These are phyloP conservation scores for Orthosia gracilis DNA, from an alignment of 2,888 invertebrate species.

Conservation along the genomic window DNA sequence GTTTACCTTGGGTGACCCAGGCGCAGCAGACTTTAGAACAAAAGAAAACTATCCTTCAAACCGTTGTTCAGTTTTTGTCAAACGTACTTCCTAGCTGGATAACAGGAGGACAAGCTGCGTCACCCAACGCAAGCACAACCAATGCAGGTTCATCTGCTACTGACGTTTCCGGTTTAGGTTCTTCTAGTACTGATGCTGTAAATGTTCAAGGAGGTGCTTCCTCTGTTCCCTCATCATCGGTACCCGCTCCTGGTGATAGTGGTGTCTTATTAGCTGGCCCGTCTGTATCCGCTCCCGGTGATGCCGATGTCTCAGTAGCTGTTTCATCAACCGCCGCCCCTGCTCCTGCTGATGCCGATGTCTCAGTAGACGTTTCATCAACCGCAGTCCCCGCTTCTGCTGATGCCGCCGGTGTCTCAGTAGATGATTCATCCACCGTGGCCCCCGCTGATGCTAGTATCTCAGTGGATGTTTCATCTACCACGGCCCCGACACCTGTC, in stretches of 20 bases:
- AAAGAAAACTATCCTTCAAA: constrained; percentile 80
- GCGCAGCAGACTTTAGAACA: constrained; percentile 79
- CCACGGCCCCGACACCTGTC: no score
- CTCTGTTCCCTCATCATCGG: not conserved
- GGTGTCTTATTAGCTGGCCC: not conserved
- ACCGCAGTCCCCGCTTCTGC: not conserved
- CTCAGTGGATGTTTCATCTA: no score
- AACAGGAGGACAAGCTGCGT: constrained; percentile 64
- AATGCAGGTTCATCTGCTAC: not conserved
- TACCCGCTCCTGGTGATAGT: not conserved
- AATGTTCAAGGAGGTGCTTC: constrained; percentile 9
- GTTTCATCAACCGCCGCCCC: not conserved
- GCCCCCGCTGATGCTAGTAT: not conserved
- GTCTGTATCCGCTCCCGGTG: not conserved
- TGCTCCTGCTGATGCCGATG: not conserved
- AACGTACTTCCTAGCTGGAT: constrained; percentile 82
- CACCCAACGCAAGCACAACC: constrained; percentile 11
- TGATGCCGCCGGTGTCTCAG: no score
- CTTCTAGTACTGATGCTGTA: constrained; percentile 12
- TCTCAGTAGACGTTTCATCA: no score
- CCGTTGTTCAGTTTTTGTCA: constrained; percentile 78
- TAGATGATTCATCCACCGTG: no score
- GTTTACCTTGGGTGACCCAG: constrained; percentile 76
- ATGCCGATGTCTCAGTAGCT: not conserved
- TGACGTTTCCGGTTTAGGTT: constrained; percentile 3